A percentile compares a stretch with the other conserved stretches of the same genome.
These are phyloP conservation scores for Rhaphigaster nebulosa DNA, from an alignment of 2,888 invertebrate genomes.

Conservation along the genomic window DNA sequence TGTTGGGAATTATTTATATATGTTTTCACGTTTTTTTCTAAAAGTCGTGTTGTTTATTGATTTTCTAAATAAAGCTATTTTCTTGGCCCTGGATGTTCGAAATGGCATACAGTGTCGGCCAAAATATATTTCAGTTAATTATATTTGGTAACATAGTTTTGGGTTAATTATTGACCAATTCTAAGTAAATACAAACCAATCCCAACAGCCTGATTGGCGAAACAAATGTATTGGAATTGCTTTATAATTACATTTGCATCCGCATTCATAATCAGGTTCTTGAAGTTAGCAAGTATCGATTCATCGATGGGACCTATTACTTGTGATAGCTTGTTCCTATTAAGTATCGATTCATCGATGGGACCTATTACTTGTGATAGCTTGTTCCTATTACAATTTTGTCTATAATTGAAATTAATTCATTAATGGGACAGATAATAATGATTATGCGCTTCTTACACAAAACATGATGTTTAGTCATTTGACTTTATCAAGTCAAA, in stretches of 20 bases:
- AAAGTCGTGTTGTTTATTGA: too few relatives aligned
- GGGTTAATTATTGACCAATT: background rate
- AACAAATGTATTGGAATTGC: constrained; percentile 37
- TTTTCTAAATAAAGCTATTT: too few relatives aligned
- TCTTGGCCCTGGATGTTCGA: too few relatives aligned
- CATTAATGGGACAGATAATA: background rate
- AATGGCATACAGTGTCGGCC: background rate
- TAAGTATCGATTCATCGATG: background rate
- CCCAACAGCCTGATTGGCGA: background rate
- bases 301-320: background rate
- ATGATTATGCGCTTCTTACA: background rate
- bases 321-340: background rate
- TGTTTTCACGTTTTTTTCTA: too few relatives aligned
- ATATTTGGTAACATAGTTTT: background rate
- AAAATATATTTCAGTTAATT: background rate
- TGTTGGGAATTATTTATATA: too few relatives aligned
- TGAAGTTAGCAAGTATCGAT: constrained; percentile 10
- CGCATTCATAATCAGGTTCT: background rate
- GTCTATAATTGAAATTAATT: background rate
- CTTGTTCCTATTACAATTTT: background rate
- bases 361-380: background rate
- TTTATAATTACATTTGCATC: constrained; percentile 35
- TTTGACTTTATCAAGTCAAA: too few relatives aligned
- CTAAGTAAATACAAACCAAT: background rate
- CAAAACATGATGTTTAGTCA: background rate